A percentile compares a stretch with the other conserved stretches of the same genome.
These are phyloP conservation scores for Tragelaphus strepsiceros DNA, from an alignment of 2,113 vertebrate genomes.

Conservation along the genomic window DNA sequence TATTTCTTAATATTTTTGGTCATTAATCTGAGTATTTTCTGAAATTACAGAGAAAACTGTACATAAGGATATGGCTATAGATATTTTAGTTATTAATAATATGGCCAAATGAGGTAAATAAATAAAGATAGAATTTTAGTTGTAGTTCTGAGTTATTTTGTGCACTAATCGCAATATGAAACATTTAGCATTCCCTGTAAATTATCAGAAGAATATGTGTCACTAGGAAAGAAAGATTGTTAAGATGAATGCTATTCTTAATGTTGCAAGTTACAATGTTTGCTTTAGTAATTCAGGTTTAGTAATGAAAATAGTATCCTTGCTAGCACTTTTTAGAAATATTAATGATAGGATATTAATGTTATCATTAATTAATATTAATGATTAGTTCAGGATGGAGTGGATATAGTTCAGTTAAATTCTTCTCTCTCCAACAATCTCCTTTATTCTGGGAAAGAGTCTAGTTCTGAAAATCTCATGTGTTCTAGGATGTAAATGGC, in stretches of 20 bases:
- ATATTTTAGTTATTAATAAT: not conserved
- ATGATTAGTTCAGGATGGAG: conserved; percentile 23
- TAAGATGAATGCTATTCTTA: conserved; percentile 12
- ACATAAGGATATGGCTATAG: not conserved
- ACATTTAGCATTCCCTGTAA: not conserved
- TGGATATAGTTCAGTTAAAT: conserved; percentile 62
- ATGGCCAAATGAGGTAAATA: not conserved
- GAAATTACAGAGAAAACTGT: not conserved
- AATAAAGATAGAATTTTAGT: not conserved
- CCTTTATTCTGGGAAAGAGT: conserved; percentile 75
- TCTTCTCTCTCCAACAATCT: conserved; percentile 65
- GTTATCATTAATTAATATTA: no score
- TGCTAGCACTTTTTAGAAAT: conserved; percentile 39
- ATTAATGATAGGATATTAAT: conserved; percentile 53
- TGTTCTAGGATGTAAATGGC: conserved; percentile 24
- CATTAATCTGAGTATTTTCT: not conserved
- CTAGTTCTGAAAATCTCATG: conserved; percentile 68
- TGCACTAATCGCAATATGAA: not conserved
- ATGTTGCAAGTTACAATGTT: conserved; percentile 3
- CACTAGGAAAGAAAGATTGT: conserved; percentile 28
- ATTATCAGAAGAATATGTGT: not conserved
- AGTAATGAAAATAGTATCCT: not conserved
- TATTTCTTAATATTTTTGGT: not conserved
- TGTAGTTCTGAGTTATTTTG: not conserved
- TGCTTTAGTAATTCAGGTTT: not conserved